These are phyloP conservation scores for Bryconaethiops microstoma DNA, from an alignment of 2,797 vertebrate species.

Conservation along the genomic window DNA sequence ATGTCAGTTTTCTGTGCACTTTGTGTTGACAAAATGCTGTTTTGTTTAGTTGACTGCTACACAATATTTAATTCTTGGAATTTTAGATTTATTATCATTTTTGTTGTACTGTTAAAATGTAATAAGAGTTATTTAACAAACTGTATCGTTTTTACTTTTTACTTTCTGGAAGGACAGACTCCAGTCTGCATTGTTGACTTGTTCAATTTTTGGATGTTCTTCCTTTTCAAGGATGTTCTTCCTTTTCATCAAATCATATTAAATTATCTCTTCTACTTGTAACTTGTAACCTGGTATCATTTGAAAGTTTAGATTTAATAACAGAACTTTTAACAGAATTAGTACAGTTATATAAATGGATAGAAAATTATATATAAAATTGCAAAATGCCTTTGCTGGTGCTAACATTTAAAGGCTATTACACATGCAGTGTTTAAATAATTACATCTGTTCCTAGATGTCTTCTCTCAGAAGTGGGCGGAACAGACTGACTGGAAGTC, in stretches of 20 bases:
- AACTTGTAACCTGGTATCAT: neutral
- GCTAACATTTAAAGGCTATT: neutral
- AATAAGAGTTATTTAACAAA: neutral
- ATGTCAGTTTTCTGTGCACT: neutral
- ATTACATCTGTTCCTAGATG: conserved; percentile 73
- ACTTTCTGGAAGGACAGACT: neutral
- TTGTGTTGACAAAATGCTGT: neutral
- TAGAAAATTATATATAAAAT: too few relatives aligned
- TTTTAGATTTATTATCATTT: neutral
- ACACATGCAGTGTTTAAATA: neutral
- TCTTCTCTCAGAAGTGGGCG: conserved; percentile 96
- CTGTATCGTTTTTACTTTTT: neutral
- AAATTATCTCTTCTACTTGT: neutral
- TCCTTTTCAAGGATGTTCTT: neutral
- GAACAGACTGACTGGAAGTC: conserved; percentile 91
- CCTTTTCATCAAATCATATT: neutral
- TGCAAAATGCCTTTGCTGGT: too few relatives aligned
- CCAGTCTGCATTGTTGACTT: neutral
- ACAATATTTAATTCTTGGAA: neutral
- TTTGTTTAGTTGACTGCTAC: neutral
- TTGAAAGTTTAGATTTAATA: neutral
- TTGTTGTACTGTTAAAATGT: neutral
- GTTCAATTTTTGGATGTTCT: neutral
- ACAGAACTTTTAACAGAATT: neutral
- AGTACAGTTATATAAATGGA: too few relatives aligned